Evolutionary conservation across 2,113 vertebrate species (phyloP).

Genomic region (Taurulus bubalis): DNA sequence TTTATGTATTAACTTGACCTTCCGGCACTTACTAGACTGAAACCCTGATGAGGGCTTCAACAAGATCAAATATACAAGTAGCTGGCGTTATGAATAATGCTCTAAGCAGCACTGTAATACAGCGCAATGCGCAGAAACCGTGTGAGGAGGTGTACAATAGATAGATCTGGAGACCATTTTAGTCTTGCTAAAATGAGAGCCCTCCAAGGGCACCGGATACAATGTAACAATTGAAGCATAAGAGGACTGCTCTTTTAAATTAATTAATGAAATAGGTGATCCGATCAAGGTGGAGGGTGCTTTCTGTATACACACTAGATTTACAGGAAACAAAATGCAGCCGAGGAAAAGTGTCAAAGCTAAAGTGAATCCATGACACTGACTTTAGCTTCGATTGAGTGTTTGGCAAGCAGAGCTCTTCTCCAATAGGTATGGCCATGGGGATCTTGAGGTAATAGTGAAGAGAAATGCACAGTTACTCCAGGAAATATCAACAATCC

Average conservation of each 20-base stretch:
- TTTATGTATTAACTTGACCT: constrained; percentile 1
- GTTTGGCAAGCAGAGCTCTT: background rate
- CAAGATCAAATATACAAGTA: background rate
- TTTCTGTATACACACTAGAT: background rate
- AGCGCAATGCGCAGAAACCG: background rate
- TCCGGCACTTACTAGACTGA: background rate
- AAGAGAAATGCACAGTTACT: constrained; percentile 9
- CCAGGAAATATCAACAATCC: background rate
- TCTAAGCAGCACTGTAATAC: constrained; percentile 9
- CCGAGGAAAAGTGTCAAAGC: background rate
- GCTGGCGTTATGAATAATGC: background rate
- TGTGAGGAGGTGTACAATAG: background rate
- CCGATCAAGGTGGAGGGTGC: background rate
- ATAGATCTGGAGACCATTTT: background rate
- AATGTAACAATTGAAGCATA: background rate
- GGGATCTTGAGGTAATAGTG: background rate
- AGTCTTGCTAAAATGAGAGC: background rate
- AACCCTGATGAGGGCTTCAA: background rate
- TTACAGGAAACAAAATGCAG: background rate
- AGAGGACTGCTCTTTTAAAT: background rate
- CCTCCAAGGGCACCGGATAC: background rate
- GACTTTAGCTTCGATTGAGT: background rate
- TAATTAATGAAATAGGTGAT: background rate
- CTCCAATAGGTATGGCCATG: background rate
- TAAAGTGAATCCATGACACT: background rate